Evolutionary conservation across 2,113 vertebrate species (phyloP).

Genomic region (Bothrops jararaca): DNA sequence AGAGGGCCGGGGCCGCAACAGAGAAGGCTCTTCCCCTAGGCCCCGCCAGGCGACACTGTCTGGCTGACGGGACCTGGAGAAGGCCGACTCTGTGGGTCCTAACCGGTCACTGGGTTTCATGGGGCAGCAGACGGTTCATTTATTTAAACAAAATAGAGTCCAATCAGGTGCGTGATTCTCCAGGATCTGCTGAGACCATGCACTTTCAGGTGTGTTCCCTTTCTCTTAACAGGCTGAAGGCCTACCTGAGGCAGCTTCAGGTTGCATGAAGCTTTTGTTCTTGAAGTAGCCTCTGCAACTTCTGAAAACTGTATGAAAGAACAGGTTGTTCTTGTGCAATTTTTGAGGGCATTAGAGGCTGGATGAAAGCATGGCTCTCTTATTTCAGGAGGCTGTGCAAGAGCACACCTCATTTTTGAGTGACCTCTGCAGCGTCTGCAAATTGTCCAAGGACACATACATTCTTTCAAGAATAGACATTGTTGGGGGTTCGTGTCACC

Average conservation of each 20-base stretch:
- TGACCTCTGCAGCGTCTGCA: background rate
- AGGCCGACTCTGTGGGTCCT: too few relatives aligned
- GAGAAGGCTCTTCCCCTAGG: too few relatives aligned
- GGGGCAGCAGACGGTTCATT: too few relatives aligned
- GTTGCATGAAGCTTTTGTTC: background rate
- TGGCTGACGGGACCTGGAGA: too few relatives aligned
- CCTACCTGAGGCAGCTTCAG: background rate
- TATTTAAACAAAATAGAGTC: background rate
- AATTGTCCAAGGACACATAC: background rate
- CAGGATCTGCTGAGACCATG: background rate
- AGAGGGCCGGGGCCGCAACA: too few relatives aligned
- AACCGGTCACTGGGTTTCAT: too few relatives aligned
- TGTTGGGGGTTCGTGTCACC: background rate
- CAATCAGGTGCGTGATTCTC: background rate
- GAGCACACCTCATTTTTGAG: background rate
- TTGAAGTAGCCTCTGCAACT: background rate
- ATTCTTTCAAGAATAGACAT: background rate
- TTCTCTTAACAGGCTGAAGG: background rate
- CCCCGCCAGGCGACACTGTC: too few relatives aligned
- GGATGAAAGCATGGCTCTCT: background rate
- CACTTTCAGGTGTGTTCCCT: background rate
- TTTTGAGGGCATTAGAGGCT: background rate
- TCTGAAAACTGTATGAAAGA: background rate
- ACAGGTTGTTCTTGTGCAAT: background rate
- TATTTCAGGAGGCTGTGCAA: background rate